Conservation (phyloP, 2,797 vertebrate genomes). For the Picus viridis region DNA sequence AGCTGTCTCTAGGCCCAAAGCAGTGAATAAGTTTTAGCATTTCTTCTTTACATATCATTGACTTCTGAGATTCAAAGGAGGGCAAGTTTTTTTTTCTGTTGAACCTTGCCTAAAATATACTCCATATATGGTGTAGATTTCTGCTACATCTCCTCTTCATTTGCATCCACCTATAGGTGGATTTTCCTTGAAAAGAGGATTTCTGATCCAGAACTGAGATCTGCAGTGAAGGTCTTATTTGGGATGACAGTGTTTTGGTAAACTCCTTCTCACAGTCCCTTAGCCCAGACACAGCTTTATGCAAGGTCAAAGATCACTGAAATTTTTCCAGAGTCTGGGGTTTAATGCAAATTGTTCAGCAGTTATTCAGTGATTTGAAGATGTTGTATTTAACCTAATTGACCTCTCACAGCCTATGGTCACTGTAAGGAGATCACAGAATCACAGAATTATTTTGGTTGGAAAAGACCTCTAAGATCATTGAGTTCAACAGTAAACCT, state of each 20-base stretch:
- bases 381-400: not conserved
- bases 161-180: not conserved
- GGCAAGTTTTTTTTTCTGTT: not conserved
- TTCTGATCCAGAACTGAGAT: not conserved
- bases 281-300: not conserved
- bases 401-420: not conserved
- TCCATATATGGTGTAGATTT: not conserved
- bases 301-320: not conserved
- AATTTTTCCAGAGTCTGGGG: not conserved
- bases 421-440: not conserved
- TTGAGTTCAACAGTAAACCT: too few relatives aligned
- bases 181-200: not conserved
- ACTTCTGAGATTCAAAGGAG: not conserved
- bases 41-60: conserved; percentile 1
- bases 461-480: too few relatives aligned
- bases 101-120: not conserved
- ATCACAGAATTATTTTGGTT: too few relatives aligned
- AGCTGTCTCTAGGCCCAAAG: not conserved
- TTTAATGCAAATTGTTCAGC: not conserved
- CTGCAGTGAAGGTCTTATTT: not conserved
- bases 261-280: not conserved
- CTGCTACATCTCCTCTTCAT: not conserved
- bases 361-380: not conserved
- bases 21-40: not conserved
- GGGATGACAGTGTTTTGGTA: not conserved